A percentile compares a stretch with the other conserved stretches of the same genome.
phyloP scores from a whole-genome alignment of 1,140 invertebrate genomes.

The Periplaneta americana region DNA sequence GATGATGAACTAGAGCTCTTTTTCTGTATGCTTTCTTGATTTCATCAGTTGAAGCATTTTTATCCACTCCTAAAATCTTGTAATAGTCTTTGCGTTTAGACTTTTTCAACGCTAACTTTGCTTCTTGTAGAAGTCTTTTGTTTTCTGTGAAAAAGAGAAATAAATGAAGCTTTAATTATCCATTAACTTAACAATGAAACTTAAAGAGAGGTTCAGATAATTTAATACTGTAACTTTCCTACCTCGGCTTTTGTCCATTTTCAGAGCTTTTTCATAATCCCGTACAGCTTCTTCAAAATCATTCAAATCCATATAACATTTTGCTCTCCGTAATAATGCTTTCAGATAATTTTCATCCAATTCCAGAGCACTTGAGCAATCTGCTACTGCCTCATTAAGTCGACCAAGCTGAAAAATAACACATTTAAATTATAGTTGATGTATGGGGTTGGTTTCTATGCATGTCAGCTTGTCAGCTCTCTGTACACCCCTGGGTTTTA shows the following conservation, averaged over 20 bases:
- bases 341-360: slow-evolving; percentile 88
- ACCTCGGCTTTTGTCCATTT: slow-evolving; percentile 77
- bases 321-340: slow-evolving; percentile 78
- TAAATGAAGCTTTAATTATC: not conserved
- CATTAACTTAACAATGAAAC: not conserved
- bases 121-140: slow-evolving; percentile 71
- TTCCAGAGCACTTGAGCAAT: slow-evolving; percentile 79
- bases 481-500: too few relatives aligned
- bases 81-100: slow-evolving; percentile 98
- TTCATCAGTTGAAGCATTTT: slow-evolving; percentile 83
- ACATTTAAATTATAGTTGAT: slow-evolving; percentile 14
- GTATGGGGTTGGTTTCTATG: too few relatives aligned
- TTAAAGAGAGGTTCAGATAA: not conserved
- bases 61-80: slow-evolving; percentile 86
- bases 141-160: slow-evolving; percentile 47
- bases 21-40: slow-evolving; percentile 97
- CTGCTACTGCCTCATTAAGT: slow-evolving; percentile 72
- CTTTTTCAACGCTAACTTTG: slow-evolving; percentile 81
- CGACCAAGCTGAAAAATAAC: slow-evolving; percentile 52
- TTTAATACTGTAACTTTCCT: slow-evolving; percentile 8
- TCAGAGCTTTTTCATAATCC: slow-evolving; percentile 84
- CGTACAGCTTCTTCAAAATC: slow-evolving; percentile 85
- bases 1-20: slow-evolving; percentile 80
- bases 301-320: slow-evolving; percentile 77
- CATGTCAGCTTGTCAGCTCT: too few relatives aligned